Evolutionary conservation across 2,888 invertebrate genomes (phyloP), one percentile per base, ranked within the genome.

Genomic region (Oxytorus armatus): DNA sequence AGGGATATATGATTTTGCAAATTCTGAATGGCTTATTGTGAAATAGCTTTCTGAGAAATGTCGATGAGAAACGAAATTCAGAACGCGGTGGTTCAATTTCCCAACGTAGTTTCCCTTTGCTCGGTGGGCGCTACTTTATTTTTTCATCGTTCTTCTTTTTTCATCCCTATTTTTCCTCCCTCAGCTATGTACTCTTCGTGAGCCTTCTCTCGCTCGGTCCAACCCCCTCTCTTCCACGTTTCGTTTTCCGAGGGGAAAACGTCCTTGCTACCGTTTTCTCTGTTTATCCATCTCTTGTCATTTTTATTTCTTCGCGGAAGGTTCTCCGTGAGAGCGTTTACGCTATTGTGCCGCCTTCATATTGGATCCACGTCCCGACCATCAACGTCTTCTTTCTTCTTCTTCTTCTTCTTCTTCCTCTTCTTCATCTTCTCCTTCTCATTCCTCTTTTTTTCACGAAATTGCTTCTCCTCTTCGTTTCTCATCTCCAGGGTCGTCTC

Each of bases 401-500:
- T 8, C 14, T 42, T 42, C 61, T 61, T 42, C 61, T 44, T 23
- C 7, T 7, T 36, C 3, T 3, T 44, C 16, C 65, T 70, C 77
- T 70, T 78, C 68, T 55, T 66, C 61, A 21, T 72, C 47, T 61
- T 51, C 47, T 57, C 49, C 49, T 39, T 11, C 36, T 72, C 47
- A 57, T 51, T 49, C 39, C 49, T 61, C 23, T 11, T 23, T 47
- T 25, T 42, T 18, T 14, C n/a, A 16, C 63, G 63, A n/a, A 25
- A 49, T 47, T 65, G 65, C 63, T 14, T 14, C 63, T 53, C 39
- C 73, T 61, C 49, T 57, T 70, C 18, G 73, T 53, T 75, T 75
- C 66, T 49, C 47, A 49, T 75, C 68, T 77, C 75, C 47, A 73
- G 61, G 82, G 82, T 55, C 55, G 47, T 66, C 68, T 36, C 42